A percentile compares a stretch with the other conserved stretches of the same genome.
Evolutionary conservation across 2,113 vertebrate species (phyloP).

Genomic region (Perca schrenkii): DNA sequence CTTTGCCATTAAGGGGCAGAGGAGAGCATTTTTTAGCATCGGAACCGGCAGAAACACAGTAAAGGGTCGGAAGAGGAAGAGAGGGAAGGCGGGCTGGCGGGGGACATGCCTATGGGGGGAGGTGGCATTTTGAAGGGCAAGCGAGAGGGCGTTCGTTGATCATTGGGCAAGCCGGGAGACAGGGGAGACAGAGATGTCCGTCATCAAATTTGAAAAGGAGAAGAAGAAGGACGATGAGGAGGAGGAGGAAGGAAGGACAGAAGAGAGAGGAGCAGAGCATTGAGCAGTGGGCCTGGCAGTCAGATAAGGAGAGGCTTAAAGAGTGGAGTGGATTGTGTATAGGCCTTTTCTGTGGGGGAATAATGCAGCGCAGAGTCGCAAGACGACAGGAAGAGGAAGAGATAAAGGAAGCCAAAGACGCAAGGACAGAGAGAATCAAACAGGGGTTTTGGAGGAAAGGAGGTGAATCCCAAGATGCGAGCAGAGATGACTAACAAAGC

Average conservation of each 20-base stretch:
- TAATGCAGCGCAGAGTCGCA: slow-evolving; percentile 54
- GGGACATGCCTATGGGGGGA: slow-evolving; percentile 11
- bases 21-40: slow-evolving; percentile 58
- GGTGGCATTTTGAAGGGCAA: slow-evolving; percentile 66
- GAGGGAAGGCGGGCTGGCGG: slow-evolving; percentile 31
- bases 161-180: slow-evolving; percentile 30
- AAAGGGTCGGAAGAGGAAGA: slow-evolving; percentile 25
- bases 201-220: slow-evolving; percentile 52
- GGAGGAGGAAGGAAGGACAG: slow-evolving; percentile 38
- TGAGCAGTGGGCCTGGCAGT: slow-evolving; percentile 72
- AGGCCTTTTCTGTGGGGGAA: slow-evolving; percentile 62
- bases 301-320: slow-evolving; percentile 78
- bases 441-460: slow-evolving; percentile 17
- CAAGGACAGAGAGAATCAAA: slow-evolving; percentile 49
- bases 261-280: slow-evolving; percentile 55
- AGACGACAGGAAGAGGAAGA: slow-evolving; percentile 57
- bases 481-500: slow-evolving; percentile 51
- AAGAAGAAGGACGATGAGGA: slow-evolving; percentile 19
- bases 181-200: slow-evolving; percentile 46
- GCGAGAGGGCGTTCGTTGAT: slow-evolving; percentile 50
- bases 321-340: slow-evolving; percentile 73
- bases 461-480: slow-evolving; percentile 61
- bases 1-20: slow-evolving; percentile 60
- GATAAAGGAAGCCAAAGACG: slow-evolving; percentile 62
- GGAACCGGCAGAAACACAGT: slow-evolving; percentile 69